Base-by-base conservation (phyloP, 2,888 invertebrate genomes). In the Tuta absoluta region DNA sequence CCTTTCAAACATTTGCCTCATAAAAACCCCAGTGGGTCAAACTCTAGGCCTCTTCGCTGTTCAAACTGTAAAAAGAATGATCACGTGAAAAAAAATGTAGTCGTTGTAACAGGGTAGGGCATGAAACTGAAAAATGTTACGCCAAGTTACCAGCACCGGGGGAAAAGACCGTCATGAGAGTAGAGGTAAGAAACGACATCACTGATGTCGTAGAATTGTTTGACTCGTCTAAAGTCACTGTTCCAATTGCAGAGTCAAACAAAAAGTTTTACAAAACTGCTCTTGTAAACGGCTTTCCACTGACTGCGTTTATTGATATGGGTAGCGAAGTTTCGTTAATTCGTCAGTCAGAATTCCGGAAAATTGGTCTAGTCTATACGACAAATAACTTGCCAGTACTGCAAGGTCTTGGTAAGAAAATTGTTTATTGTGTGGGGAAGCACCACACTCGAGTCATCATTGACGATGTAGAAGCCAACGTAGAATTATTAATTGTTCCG, bases 341-440 rank as follows among this genome's bases (percentile, higher is more conserved):
- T 41, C 48, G 21, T 19, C 8, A 24, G 5, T 38, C 59, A 0
- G 33, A 24, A 8, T 59, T 53, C 21, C 10, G 3, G n/a, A 28
- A 2, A 23, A 12, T 66, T 33, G 12, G 61, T 64, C 37, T 10
- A 12, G 51, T 8, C 17, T 63, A 21, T n/a, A n/a, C n/a, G n/a
- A n/a, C n/a, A n/a, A n/a, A n/a, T n/a, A n/a, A n/a, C n/a, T n/a
- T n/a, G n/a, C 61, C 67, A 0, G 12, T n/a, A 14, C 48, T 67
- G 19, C 51, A 24, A 24, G 67, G 67, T 11, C 65, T 67, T 23
- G 67, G 67, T 10, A 63, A 67, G 48, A 57, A 57, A 19, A 11
- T 62, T 0, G 67, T 67, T 8, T 19, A 19, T 19, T 38, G 38
- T 12, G 11, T 65, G 14, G 67, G 65, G 41, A 63, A 41, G 24